Conservation (phyloP, 2,888 invertebrate species). For the Choristoneura rosaceana region DNA sequence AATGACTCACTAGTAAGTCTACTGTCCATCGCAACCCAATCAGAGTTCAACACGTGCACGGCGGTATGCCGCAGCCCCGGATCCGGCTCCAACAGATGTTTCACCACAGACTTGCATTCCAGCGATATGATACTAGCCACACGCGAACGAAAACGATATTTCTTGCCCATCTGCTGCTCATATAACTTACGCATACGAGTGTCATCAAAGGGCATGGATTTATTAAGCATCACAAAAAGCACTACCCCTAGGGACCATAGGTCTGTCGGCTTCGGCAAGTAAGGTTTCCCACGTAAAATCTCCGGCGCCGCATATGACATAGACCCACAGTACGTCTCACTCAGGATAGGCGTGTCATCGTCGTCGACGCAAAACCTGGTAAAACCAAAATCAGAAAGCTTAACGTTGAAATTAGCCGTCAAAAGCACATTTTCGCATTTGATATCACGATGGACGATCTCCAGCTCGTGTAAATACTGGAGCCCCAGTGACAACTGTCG, state of each 20-base stretch:
- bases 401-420: constrained; percentile 90
- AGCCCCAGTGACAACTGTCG: constrained; percentile 89
- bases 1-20: constrained; percentile 79
- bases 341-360: constrained; percentile 78
- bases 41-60: constrained; percentile 83
- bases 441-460: constrained; percentile 91
- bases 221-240: constrained; percentile 93
- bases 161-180: constrained; percentile 86
- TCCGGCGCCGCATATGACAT: constrained; percentile 95
- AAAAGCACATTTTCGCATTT: constrained; percentile 93
- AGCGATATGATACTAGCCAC: constrained; percentile 84
- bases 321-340: constrained; percentile 94
- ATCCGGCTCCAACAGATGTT: constrained; percentile 89
- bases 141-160: constrained; percentile 88
- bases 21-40: constrained; percentile 90
- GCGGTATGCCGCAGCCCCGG: constrained; percentile 84
- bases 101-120: constrained; percentile 87
- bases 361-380: constrained; percentile 81
- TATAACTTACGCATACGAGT: constrained; percentile 90
- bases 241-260: constrained; percentile 93
- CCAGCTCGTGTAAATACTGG: constrained; percentile 90
- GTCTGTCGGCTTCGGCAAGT: constrained; percentile 90
- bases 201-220: constrained; percentile 94
- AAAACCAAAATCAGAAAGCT: constrained; percentile 94
- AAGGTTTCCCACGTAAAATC: constrained; percentile 90